Evolutionary conservation across 2,888 invertebrate genomes (phyloP).

Genomic region (Synergus gifuensis): DNA sequence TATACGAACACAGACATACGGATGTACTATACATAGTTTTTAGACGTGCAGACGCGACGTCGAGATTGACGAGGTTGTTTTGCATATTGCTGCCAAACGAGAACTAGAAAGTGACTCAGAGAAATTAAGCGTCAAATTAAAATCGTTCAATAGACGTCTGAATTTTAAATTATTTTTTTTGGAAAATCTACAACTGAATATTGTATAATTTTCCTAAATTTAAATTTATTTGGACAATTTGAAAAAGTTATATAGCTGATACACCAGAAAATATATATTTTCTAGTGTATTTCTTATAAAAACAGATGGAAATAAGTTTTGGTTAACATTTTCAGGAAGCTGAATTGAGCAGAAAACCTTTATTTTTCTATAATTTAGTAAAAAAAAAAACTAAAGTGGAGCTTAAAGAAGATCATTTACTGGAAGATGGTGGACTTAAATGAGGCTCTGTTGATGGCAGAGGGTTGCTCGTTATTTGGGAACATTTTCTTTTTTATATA

Average conservation of each 20-base stretch:
- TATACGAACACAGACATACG: slow-evolving; percentile 25
- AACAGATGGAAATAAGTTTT: neutral
- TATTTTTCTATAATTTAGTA: neutral
- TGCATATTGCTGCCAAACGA: slow-evolving; percentile 40
- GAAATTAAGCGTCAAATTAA: slow-evolving; percentile 16
- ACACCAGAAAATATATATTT: too few species aligned
- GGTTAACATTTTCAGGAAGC: neutral
- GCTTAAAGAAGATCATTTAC: slow-evolving; percentile 17
- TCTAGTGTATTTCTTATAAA: too few species aligned
- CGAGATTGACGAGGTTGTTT: slow-evolving; percentile 39
- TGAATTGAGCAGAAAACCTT: neutral
- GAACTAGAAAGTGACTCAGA: slow-evolving; percentile 9
- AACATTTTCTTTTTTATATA: slow-evolving; percentile 13
- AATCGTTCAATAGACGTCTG: slow-evolving; percentile 17
- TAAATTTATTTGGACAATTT: too few species aligned
- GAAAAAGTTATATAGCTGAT: too few species aligned
- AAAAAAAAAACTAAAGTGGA: neutral
- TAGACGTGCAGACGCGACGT: slow-evolving; percentile 18
- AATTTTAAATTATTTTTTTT: too few species aligned
- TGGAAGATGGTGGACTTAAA: neutral
- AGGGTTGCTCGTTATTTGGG: slow-evolving; percentile 32
- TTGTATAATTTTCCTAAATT: too few species aligned
- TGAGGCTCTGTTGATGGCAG: neutral
- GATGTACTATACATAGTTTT: neutral
- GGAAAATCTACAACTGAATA: too few species aligned